Percentiles rank a stretch among this genome's conserved stretches.
These are phyloP conservation scores for Smithornis capensis DNA, from an alignment of 2,113 vertebrate genomes.

Conservation along the genomic window DNA sequence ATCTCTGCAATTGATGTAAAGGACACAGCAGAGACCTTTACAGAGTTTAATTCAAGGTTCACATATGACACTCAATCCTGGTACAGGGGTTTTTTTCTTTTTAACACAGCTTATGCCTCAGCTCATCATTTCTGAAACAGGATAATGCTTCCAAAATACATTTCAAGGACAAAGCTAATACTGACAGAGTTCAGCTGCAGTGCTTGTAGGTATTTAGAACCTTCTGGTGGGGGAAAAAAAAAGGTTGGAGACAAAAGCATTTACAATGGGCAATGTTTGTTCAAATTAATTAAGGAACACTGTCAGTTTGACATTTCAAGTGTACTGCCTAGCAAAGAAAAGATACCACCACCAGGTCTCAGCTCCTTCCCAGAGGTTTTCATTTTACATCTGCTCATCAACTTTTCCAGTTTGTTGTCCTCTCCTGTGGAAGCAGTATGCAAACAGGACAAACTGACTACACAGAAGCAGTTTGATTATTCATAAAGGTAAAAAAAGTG, in stretches of 20 bases:
- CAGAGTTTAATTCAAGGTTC: not conserved
- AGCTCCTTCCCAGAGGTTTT: not conserved
- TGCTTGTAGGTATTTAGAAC: not conserved
- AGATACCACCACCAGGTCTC: not conserved
- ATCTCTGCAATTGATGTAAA: not conserved
- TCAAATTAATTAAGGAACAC: not conserved
- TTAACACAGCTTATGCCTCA: constrained; percentile 15
- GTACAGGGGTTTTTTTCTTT: not conserved
- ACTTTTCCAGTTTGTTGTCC: not conserved
- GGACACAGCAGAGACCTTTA: not conserved
- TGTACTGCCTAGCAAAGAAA: not conserved
- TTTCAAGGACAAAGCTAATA: constrained; percentile 49
- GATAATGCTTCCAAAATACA: constrained; percentile 27
- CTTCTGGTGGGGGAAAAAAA: not conserved
- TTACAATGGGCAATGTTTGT: not conserved
- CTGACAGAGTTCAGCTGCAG: not conserved
- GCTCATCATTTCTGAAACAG: constrained; percentile 18
- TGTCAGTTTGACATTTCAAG: not conserved
- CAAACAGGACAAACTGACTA: not conserved
- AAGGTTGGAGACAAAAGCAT: not conserved
- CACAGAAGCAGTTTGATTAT: not conserved
- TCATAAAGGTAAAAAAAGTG: not conserved
- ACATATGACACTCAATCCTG: not conserved
- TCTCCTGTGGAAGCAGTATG: not conserved
- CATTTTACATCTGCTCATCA: not conserved